phyloP scores from a whole-genome alignment of 2,888 invertebrate genomes.

The Bellardia pandia region DNA sequence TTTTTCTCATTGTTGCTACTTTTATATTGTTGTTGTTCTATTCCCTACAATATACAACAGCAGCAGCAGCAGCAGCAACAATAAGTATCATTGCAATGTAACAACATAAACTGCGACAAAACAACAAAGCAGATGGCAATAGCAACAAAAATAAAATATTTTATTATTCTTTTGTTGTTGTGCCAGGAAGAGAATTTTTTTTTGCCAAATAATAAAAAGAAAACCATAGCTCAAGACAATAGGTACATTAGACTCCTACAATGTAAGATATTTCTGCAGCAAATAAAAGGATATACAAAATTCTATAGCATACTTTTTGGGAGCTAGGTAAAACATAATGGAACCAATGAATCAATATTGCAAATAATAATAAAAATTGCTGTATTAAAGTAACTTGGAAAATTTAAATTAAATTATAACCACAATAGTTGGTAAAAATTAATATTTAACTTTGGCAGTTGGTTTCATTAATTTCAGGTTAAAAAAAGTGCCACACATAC shows the following conservation, averaged over 20 bases:
- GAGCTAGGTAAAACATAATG: background rate
- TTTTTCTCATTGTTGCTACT: background rate
- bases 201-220: background rate
- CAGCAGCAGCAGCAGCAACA: background rate
- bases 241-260: background rate
- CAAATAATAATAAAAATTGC: no score
- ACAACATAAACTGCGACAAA: background rate
- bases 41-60: background rate
- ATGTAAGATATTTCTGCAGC: background rate
- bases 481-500: background rate
- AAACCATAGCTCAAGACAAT: constrained; percentile 1
- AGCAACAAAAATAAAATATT: constrained; percentile 34
- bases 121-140: constrained; percentile 8
- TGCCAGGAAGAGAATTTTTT: constrained; percentile 5
- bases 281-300: background rate
- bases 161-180: constrained; percentile 22
- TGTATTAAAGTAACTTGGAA: no score
- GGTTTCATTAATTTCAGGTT: background rate
- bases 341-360: background rate
- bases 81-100: constrained; percentile 13
- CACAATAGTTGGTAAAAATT: no score
- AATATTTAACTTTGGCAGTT: background rate
- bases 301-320: background rate
- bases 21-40: background rate
- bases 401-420: no score